phyloP scores from a whole-genome alignment of 2,797 vertebrate genomes.

The Pipistrellus pipistrellus region DNA sequence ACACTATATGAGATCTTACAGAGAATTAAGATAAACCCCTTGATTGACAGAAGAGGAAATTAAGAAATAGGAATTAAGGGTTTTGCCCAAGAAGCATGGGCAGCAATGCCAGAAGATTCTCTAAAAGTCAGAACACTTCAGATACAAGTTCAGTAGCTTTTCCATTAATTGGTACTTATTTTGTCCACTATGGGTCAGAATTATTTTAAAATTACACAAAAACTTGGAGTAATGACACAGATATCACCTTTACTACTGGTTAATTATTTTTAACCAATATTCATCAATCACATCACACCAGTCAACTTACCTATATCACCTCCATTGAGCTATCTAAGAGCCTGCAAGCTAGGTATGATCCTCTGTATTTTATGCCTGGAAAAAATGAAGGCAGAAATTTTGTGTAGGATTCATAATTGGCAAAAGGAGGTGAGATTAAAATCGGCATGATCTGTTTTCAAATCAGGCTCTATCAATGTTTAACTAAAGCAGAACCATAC shows the following conservation, averaged over 20 bases:
- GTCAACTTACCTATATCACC: background rate
- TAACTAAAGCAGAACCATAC: background rate
- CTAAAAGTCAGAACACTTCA: background rate
- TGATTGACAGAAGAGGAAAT: background rate
- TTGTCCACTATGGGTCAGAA: background rate
- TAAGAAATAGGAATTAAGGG: background rate
- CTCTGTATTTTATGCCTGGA: background rate
- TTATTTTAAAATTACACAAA: background rate
- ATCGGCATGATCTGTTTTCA: background rate
- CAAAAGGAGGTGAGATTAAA: background rate
- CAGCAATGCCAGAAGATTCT: background rate
- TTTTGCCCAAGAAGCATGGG: background rate
- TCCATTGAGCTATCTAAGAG: background rate
- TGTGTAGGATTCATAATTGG: background rate
- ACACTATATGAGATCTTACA: background rate
- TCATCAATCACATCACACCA: background rate
- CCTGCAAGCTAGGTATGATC: background rate
- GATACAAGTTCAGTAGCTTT: background rate
- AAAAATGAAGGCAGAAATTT: background rate
- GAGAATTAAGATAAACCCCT: background rate
- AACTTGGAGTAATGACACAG: background rate
- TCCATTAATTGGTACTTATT: background rate
- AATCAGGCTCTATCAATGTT: background rate
- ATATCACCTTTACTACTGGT: background rate
- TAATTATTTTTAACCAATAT: constrained; percentile 17